A percentile compares a stretch with the other conserved stretches of the same genome.
Conservation (phyloP, 2,797 vertebrate genomes). For the Hyperoplus immaculatus region DNA sequence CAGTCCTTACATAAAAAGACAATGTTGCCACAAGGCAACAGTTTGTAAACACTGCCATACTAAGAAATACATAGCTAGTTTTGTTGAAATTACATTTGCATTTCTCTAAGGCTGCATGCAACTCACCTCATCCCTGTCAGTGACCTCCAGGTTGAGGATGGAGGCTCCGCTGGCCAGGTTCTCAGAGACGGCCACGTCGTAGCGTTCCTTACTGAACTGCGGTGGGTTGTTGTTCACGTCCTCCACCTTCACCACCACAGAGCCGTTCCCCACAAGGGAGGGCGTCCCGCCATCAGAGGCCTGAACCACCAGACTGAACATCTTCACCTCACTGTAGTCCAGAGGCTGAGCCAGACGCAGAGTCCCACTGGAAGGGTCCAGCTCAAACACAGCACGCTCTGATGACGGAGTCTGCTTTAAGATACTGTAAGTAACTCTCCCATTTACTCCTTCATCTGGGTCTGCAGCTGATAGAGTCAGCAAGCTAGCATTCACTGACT, state of each 20-base stretch:
- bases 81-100: too few relatives aligned
- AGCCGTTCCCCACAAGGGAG: constrained; percentile 40
- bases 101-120: not conserved
- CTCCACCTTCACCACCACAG: constrained; percentile 75
- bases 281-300: constrained; percentile 83
- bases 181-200: constrained; percentile 77
- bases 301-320: constrained; percentile 77
- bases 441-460: constrained; percentile 78
- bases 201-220: constrained; percentile 76
- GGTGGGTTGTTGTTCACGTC: constrained; percentile 86
- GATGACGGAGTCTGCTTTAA: constrained; percentile 69
- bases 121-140: constrained; percentile 84
- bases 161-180: constrained; percentile 79
- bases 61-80: too few relatives aligned
- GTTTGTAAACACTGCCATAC: too few relatives aligned
- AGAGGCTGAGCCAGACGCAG: constrained; percentile 75
- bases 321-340: constrained; percentile 77
- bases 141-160: constrained; percentile 78
- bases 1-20: too few relatives aligned
- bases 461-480: constrained; percentile 77
- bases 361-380: constrained; percentile 70
- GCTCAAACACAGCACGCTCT: constrained; percentile 43
- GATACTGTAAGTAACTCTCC: constrained; percentile 73
- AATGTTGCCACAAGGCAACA: too few relatives aligned
- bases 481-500: constrained; percentile 44